Conservation (phyloP, 2,888 invertebrate genomes). For the Callyntrura sp. region DNA sequence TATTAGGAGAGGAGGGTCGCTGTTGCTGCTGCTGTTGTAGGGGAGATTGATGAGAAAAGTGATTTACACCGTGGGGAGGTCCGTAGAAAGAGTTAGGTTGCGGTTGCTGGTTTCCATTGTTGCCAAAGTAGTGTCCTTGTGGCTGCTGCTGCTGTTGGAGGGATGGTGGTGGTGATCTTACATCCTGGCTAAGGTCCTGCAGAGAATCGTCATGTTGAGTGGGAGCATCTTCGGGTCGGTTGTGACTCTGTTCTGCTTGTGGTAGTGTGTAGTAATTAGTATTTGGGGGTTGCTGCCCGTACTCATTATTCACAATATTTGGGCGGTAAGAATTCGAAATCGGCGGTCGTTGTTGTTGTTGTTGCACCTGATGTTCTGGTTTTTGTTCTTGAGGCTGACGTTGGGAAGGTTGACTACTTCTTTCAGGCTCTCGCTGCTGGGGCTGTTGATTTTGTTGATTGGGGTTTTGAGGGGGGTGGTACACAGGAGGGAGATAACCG, state of each 20-base stretch:
- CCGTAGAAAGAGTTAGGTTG: slow-evolving; percentile 60
- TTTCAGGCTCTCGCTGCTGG: slow-evolving; percentile 41
- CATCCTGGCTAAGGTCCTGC: slow-evolving; percentile 30
- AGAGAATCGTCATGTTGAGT: background rate
- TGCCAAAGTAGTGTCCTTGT: slow-evolving; percentile 64
- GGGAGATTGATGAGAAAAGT: slow-evolving; percentile 49
- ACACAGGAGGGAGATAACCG: slow-evolving; percentile 42
- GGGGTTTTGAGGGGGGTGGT: slow-evolving; percentile 29
- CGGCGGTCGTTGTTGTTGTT: slow-evolving; percentile 41
- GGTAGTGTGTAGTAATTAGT: slow-evolving; percentile 41
- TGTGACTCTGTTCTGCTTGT: slow-evolving; percentile 27
- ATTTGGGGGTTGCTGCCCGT: slow-evolving; percentile 48
- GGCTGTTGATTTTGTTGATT: too few species aligned
- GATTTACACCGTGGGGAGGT: slow-evolving; percentile 66
- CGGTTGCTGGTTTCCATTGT: background rate
- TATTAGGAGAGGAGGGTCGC: slow-evolving; percentile 1
- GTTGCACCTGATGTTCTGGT: slow-evolving; percentile 42
- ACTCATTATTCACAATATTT: background rate
- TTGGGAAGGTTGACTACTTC: background rate
- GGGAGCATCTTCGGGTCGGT: too few species aligned
- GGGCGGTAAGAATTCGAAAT: background rate
- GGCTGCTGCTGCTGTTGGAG: too few species aligned
- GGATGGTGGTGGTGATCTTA: slow-evolving; percentile 32
- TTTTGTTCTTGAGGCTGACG: background rate
- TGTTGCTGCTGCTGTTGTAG: background rate